phyloP scores from a whole-genome alignment of 2,888 invertebrate genomes.

The Trichopoda pennipes region DNA sequence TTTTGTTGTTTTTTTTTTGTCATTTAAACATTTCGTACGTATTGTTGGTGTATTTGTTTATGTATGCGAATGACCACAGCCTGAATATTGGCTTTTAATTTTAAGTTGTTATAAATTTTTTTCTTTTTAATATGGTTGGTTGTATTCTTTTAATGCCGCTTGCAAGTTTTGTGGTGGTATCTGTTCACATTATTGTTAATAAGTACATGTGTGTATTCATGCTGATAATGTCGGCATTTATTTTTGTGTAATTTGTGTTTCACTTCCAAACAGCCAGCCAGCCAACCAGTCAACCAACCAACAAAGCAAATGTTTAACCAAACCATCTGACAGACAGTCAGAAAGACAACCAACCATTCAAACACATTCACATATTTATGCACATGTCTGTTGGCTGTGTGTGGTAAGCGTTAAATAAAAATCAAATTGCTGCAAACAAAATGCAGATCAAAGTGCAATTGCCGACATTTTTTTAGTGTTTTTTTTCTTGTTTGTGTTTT shows the following conservation, averaged over 20 bases:
- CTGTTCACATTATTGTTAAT: slow-evolving; percentile 29
- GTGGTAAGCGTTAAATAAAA: slow-evolving; percentile 68
- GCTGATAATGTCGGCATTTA: slow-evolving; percentile 63
- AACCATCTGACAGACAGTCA: slow-evolving; percentile 21
- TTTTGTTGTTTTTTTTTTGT: slow-evolving; percentile 12
- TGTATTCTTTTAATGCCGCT: slow-evolving; percentile 26
- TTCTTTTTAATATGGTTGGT: slow-evolving; percentile 36
- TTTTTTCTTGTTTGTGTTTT: slow-evolving; percentile 21
- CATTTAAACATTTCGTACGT: slow-evolving; percentile 17
- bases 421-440: slow-evolving; percentile 67
- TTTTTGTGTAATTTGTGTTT: slow-evolving; percentile 51
- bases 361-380: not conserved
- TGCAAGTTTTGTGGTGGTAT: slow-evolving; percentile 40
- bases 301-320: slow-evolving; percentile 43
- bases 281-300: slow-evolving; percentile 40
- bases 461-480: slow-evolving; percentile 52
- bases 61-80: slow-evolving; percentile 19
- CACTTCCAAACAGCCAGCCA: slow-evolving; percentile 54
- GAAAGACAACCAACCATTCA: slow-evolving; percentile 10
- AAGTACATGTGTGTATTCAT: slow-evolving; percentile 38
- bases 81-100: slow-evolving; percentile 60
- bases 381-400: slow-evolving; percentile 46
- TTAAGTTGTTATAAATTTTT: not conserved
- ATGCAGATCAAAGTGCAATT: slow-evolving; percentile 68
- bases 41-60: slow-evolving; percentile 32